A percentile compares a stretch with the other conserved stretches of the same genome.
phyloP scores from a whole-genome alignment of 1,140 invertebrate species.

The Solen grandis region DNA sequence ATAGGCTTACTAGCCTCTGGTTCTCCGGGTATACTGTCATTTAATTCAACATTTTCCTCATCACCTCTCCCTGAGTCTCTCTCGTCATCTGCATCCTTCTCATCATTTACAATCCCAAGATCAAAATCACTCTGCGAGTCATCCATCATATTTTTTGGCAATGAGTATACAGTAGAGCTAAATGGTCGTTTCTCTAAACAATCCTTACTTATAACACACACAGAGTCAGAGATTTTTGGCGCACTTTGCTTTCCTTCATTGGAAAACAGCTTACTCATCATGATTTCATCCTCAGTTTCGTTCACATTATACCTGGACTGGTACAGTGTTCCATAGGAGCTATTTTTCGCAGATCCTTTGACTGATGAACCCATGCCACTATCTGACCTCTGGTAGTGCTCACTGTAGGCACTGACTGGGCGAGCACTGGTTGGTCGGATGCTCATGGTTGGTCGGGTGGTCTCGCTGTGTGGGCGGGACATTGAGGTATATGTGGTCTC shows the following conservation, averaged over 20 bases:
- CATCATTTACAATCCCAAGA: constrained; percentile 48
- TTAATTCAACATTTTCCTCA: constrained; percentile 37
- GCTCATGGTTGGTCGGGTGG: constrained; percentile 34
- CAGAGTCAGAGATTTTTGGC: constrained; percentile 68
- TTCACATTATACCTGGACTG: constrained; percentile 49
- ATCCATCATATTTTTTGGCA: constrained; percentile 56
- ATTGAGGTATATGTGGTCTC: constrained; percentile 63
- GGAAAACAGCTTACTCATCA: constrained; percentile 58
- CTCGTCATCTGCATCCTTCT: constrained; percentile 55
- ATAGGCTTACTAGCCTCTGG: constrained; percentile 46
- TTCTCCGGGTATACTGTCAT: constrained; percentile 51
- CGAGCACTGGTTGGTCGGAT: constrained; percentile 63
- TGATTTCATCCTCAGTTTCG: constrained; percentile 61
- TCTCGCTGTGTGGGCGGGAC: constrained; percentile 65
- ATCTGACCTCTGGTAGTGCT: constrained; percentile 63
- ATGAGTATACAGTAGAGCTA: constrained; percentile 60
- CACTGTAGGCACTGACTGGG: constrained; percentile 68
- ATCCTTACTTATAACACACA: constrained; percentile 67
- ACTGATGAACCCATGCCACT: constrained; percentile 70
- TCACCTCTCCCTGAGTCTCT: constrained; percentile 61
- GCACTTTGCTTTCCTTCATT: constrained; percentile 63
- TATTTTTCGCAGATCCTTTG: constrained; percentile 63
- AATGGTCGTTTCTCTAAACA: constrained; percentile 46
- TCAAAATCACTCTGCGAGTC: constrained; percentile 50
- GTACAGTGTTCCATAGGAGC: constrained; percentile 39